A percentile compares a stretch with the other conserved stretches of the same genome.
Evolutionary conservation across 2,888 invertebrate genomes (phyloP).

Genomic region (Hirtodrosophila histrioides): DNA sequence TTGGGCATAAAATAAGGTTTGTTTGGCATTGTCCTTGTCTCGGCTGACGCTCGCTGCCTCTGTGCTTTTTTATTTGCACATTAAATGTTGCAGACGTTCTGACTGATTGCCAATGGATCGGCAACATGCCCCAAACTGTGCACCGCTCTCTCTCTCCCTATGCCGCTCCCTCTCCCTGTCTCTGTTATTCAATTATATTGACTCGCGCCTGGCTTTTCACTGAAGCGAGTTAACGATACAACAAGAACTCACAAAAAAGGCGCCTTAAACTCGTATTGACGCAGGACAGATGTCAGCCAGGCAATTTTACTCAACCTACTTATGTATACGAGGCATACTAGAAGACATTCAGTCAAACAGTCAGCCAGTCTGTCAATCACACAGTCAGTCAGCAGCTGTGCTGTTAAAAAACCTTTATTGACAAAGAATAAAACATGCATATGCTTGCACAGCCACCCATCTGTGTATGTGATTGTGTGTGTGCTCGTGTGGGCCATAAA

Average conservation of each 20-base stretch:
- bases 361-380: slow-evolving; percentile 23
- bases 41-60: slow-evolving; percentile 1
- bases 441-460: slow-evolving; percentile 9
- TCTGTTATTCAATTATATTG: slow-evolving; percentile 75
- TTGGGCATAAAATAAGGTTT: slow-evolving; percentile 72
- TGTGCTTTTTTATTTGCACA: slow-evolving; percentile 69
- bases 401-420: slow-evolving; percentile 61
- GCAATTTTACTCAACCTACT: slow-evolving; percentile 46
- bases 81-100: slow-evolving; percentile 71
- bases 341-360: slow-evolving; percentile 28
- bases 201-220: slow-evolving; percentile 71
- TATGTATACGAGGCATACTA: background rate
- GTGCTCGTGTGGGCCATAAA: slow-evolving; percentile 55
- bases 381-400: slow-evolving; percentile 33
- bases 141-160: slow-evolving; percentile 20
- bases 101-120: slow-evolving; percentile 69
- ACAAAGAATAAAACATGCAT: slow-evolving; percentile 71
- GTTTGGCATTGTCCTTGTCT: slow-evolving; percentile 73
- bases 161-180: background rate
- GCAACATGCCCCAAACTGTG: slow-evolving; percentile 35
- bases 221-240: slow-evolving; percentile 64
- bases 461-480: background rate
- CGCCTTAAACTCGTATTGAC: slow-evolving; percentile 24
- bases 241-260: slow-evolving; percentile 18
- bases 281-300: slow-evolving; percentile 39